Base-by-base conservation (phyloP, 1,140 invertebrate species). In the Drosophila serrata region DNA sequence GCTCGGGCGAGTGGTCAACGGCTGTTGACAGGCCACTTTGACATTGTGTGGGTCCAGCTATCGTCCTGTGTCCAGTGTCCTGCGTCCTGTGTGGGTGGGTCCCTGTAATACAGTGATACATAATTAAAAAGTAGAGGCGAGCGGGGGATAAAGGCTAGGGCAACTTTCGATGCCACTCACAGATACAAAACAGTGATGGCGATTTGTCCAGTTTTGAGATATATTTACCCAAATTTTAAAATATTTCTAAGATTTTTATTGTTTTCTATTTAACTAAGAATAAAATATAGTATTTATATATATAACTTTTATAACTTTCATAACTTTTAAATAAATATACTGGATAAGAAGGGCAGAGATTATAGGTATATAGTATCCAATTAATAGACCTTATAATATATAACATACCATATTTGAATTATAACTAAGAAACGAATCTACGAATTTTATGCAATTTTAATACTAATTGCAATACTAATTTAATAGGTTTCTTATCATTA, bases 11-110 rank as follows among this genome's bases (percentile, higher is more conserved):
- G 76, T 88, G 84, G 84, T 88, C 84, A 84, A 77, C 72, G 84
- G 60, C 53, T 88, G 84, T 87, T 87, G 84, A 84, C 84, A 84
- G 84, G 80, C 84, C 72, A 87, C 84, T 87, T 87, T 87, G 84
- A 80, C 84, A 78, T 69, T 39, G 74, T 78, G 62, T 77, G 73
- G 72, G 73, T 58, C 46, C 37, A 13, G 57, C 57, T 15, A 39
- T 29, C 24, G 15, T 63, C 43, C 46, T 81, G 51, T 57, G 65
- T 45, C 29, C 49, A 62, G 53, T 42, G 55, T 22, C 13, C 31
- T 11, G 33, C 1, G 8, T 35, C 31, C 51, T 55, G 22, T 69
- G 60, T 65, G 49, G 22, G 35, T 76, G 48, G 49, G 49, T 53
- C 9, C 19, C 49, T 56, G 33, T 70, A 40, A 29, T 45, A 69